Base-by-base conservation (phyloP, 2,888 invertebrate genomes). In the Napeogenes sylphis region DNA sequence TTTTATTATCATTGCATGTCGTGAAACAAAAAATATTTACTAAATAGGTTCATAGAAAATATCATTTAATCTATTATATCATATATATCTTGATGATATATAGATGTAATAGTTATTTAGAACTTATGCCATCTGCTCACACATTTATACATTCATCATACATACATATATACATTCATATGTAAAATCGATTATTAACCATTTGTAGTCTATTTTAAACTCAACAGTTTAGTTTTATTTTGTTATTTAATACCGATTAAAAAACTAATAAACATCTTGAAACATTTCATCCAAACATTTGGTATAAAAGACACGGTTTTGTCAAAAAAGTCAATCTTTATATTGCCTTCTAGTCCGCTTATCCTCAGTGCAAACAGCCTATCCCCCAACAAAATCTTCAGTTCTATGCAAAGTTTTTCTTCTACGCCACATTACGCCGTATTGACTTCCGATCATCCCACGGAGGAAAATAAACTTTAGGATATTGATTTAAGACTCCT, bases 351-450 rank as follows among this genome's bases (percentile, higher is more conserved):
- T n/a, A 21, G 51, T 30, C 30, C 51, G 51, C 51, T 51, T 30
- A 51, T 51, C 51, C 61, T 61, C 68, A 72, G 71, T 73, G 71
- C 73, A 71, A 78, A 78, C 77, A 70, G 70, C 71, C 77, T 75
- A 77, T 78, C 78, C 70, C 64, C 69, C 73, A 73, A 74, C 75
- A 72, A 75, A 78, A 77, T 77, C 75, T 71, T 66, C 62, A 57
- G 64, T 73, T 66, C 66, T 72, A 77, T 77, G 75, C 74, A 76
- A 75, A 78, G 73, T 75, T 76, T 76, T 73, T 74, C 72, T 73
- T 74, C 73, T 71, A 77, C 74, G 71, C 73, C 71, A 74, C 75
- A 75, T 76, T 70, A 69, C 74, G 73, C 75, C 67, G 70, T 71
- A 72, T 71, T 62, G 65, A 64, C 62, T 63, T 51, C 51, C 46